These are phyloP conservation scores for Agrotis segetum DNA, from an alignment of 2,888 invertebrate species.

Conservation along the genomic window DNA sequence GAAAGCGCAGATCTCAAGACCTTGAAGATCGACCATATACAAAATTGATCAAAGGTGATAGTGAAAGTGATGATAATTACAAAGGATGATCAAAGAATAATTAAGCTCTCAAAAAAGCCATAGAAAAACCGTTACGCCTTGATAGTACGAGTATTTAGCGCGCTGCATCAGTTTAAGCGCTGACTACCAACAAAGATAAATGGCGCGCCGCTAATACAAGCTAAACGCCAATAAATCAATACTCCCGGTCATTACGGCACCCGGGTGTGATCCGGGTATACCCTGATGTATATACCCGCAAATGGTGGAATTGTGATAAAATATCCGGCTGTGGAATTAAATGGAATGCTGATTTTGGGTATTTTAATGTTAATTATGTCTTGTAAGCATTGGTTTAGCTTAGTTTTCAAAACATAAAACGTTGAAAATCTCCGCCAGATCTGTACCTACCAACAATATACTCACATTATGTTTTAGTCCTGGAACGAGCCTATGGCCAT, in stretches of 20 bases:
- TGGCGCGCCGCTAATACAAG: constrained; percentile 67
- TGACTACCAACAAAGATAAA: constrained; percentile 62
- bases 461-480: background rate
- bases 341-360: constrained; percentile 8
- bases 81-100: background rate
- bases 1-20: no score
- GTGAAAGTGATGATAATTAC: no score
- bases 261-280: constrained; percentile 64
- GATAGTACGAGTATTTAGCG: constrained; percentile 41
- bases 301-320: constrained; percentile 36
- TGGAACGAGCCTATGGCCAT: background rate
- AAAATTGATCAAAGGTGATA: no score
- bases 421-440: no score
- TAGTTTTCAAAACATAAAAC: background rate
- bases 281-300: constrained; percentile 45
- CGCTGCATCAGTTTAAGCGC: constrained; percentile 48
- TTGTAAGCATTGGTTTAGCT: background rate
- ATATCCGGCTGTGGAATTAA: constrained; percentile 2
- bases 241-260: constrained; percentile 68
- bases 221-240: constrained; percentile 82
- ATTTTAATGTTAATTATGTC: background rate
- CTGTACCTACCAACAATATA: no score
- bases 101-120: background rate
- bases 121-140: constrained; percentile 5
- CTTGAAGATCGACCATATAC: no score